Evolutionary conservation across 2,888 invertebrate species (phyloP), one percentile per base, ranked within the genome.

Genomic region (Ophion costatus): DNA sequence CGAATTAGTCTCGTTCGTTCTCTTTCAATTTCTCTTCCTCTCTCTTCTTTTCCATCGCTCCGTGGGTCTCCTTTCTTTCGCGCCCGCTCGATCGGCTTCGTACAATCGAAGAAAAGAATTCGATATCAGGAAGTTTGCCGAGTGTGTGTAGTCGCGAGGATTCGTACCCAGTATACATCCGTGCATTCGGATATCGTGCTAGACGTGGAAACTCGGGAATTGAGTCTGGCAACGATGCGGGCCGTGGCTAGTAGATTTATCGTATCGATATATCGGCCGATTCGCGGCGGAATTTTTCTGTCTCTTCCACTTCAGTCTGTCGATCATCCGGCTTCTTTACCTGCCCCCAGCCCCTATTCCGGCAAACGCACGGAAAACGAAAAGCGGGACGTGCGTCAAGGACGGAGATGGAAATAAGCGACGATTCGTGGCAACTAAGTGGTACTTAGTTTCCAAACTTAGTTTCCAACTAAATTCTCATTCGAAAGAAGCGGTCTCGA

Each of bases 1-100:
- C 81, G 86, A 85, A 88, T 88, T 88, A 88, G 87, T 88, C 85
- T 84, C 83, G 84, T 84, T 57, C 57, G 24, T 57, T 33, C 71
- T 29, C 6, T 33, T 20, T n/a, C 56, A 10, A n/a, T 11, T 3
- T 56, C n/a, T 10, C 14, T 29, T 9, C 22, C 17, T 7, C 38
- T 24, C 42, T n/a, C 56, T 38, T 45, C 10, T 33, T 29, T 24
- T 63, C 24, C n/a, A 42, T 45, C 51, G 24, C 74, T 20, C n/a
- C 22, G 29, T 69, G 29, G 33, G 11, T 57, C 22, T 29, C n/a
- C 6, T 56, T 64, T 20, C 66, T 57, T 24, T 63, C 2, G 51
- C 66, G 42, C 71, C 56, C 77, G 56, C 83, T 76, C 86, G 82
- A 81, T 84, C 45, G 70, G 51, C 42, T 29, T 59, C 57, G 57